Conservation (phyloP, 2,113 vertebrate genomes). For the Clarias magur region DNA sequence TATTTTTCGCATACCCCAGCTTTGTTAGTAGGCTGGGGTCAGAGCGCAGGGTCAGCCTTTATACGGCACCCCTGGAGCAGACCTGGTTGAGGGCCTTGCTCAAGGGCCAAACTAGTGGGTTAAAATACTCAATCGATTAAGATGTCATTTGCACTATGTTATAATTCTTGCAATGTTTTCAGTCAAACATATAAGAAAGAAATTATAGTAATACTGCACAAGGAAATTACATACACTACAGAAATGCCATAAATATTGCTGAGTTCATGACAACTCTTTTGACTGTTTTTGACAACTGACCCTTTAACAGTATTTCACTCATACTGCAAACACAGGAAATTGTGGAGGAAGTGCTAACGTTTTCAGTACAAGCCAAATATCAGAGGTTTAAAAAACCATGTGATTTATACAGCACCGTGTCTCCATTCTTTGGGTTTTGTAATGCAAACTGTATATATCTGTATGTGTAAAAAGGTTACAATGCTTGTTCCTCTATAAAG, state of each 20-base stretch:
- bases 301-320: neutral
- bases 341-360: neutral
- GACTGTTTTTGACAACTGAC: constrained; percentile 1
- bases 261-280: neutral
- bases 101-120: neutral
- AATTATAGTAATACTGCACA: neutral
- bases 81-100: no score
- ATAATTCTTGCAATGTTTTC: neutral
- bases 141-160: neutral
- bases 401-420: neutral
- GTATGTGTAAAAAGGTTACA: neutral
- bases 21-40: no score
- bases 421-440: neutral
- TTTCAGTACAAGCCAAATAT: neutral
- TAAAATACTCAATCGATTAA: neutral
- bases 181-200: neutral
- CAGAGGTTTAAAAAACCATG: neutral
- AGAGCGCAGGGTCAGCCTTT: no score
- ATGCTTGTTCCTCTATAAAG: neutral
- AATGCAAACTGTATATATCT: neutral
- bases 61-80: no score
- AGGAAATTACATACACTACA: neutral
- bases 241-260: neutral
- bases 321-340: neutral
- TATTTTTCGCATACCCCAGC: no score